These are phyloP conservation scores for Pan paniscus DNA, from an alignment of 2,113 vertebrate species.

Conservation along the genomic window DNA sequence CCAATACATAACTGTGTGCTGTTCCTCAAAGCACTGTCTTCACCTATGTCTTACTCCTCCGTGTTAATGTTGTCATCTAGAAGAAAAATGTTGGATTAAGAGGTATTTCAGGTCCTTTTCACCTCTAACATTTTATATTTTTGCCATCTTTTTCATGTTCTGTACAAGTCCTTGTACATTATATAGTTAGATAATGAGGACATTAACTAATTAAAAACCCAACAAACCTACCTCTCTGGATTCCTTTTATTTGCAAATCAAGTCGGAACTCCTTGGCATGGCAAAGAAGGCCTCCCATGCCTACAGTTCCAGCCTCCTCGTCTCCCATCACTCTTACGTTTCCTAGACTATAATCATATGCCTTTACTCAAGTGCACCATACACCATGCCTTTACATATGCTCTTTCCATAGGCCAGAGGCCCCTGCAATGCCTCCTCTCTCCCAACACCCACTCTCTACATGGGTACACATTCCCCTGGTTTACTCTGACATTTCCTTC, in stretches of 20 bases:
- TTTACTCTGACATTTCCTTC: background rate
- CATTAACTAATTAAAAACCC: background rate
- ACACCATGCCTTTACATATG: rapidly evolving
- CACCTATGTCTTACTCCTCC: background rate
- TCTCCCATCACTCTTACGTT: background rate
- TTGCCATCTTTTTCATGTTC: background rate
- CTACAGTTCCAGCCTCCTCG: background rate
- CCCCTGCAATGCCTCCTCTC: background rate
- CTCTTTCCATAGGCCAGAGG: background rate
- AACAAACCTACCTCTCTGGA: background rate
- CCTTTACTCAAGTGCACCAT: background rate
- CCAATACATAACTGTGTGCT: background rate
- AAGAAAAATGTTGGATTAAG: background rate
- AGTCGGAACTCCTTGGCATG: background rate
- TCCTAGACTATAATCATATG: background rate
- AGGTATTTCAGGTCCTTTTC: background rate
- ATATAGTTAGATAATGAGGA: background rate
- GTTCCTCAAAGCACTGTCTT: background rate
- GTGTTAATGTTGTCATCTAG: background rate
- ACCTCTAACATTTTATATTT: background rate
- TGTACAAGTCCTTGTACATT: background rate
- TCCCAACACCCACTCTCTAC: no score
- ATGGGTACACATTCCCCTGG: no score
- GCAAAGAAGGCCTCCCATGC: background rate
- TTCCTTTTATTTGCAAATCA: background rate